Conservation (phyloP, 2,888 invertebrate species). For the Spatulosminthurus flaviceps region DNA sequence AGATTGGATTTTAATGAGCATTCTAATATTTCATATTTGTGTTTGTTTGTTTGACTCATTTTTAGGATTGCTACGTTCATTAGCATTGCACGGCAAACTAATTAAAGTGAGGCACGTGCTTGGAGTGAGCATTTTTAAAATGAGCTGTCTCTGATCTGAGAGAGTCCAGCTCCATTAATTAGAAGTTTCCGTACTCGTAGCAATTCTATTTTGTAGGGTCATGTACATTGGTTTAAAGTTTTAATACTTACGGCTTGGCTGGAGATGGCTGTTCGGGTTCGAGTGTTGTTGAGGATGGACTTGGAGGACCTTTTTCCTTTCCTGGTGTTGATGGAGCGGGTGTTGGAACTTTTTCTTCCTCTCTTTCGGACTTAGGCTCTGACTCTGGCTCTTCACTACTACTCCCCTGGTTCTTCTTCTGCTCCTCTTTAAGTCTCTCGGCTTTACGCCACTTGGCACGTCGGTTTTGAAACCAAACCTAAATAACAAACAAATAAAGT, state of each 20-base stretch:
- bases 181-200: not conserved
- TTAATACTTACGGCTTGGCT: slow-evolving; percentile 22
- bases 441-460: slow-evolving; percentile 93
- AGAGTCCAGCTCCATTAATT: too few species aligned
- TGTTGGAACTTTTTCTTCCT: slow-evolving; percentile 43
- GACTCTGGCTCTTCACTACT: slow-evolving; percentile 44
- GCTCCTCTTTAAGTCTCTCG: slow-evolving; percentile 89
- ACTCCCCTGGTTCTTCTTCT: slow-evolving; percentile 67
- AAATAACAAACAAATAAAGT: slow-evolving; percentile 54
- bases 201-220: not conserved
- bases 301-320: slow-evolving; percentile 46
- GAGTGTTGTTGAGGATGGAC: slow-evolving; percentile 48
- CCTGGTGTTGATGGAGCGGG: slow-evolving; percentile 29
- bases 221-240: not conserved
- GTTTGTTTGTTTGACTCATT: too few species aligned
- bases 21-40: too few species aligned
- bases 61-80: too few species aligned
- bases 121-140: too few species aligned
- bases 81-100: too few species aligned
- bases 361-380: slow-evolving; percentile 28
- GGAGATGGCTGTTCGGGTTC: slow-evolving; percentile 45
- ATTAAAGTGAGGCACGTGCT: too few species aligned
- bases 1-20: too few species aligned
- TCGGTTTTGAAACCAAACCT: slow-evolving; percentile 95
- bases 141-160: too few species aligned